Evolutionary conservation across 2,797 vertebrate genomes (phyloP).

Genomic region (Xenops minutus): DNA sequence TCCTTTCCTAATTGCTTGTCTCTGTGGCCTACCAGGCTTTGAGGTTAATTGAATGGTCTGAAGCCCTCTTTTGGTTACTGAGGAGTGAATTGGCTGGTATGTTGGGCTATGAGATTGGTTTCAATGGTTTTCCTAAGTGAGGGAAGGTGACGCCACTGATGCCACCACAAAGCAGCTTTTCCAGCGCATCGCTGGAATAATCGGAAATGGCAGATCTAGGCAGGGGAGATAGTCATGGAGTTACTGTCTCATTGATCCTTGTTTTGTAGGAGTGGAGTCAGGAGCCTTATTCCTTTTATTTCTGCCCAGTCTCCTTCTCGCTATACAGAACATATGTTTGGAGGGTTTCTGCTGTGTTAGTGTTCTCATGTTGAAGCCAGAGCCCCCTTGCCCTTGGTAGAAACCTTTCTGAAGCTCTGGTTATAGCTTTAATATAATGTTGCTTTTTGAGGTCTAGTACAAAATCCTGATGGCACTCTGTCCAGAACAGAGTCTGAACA

Average conservation of each 20-base stretch:
- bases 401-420: not conserved
- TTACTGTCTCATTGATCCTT: not conserved
- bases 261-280: not conserved
- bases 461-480: not conserved
- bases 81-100: not conserved
- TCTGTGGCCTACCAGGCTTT: not conserved
- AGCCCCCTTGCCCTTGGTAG: not conserved
- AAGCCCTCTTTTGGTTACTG: not conserved
- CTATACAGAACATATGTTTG: not conserved
- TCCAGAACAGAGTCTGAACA: not conserved
- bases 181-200: accelerated
- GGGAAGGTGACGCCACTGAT: not conserved
- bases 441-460: not conserved
- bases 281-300: not conserved
- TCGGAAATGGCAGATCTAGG: not conserved
- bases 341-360: accelerated
- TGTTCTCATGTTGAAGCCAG: not conserved
- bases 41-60: not conserved
- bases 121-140: not conserved
- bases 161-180: not conserved
- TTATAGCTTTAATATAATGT: not conserved
- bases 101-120: not conserved
- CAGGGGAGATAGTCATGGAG: not conserved
- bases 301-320: too few relatives aligned
- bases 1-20: not conserved